These are phyloP conservation scores for Tortricodes alternella DNA, from an alignment of 2,888 invertebrate genomes.

Conservation along the genomic window DNA sequence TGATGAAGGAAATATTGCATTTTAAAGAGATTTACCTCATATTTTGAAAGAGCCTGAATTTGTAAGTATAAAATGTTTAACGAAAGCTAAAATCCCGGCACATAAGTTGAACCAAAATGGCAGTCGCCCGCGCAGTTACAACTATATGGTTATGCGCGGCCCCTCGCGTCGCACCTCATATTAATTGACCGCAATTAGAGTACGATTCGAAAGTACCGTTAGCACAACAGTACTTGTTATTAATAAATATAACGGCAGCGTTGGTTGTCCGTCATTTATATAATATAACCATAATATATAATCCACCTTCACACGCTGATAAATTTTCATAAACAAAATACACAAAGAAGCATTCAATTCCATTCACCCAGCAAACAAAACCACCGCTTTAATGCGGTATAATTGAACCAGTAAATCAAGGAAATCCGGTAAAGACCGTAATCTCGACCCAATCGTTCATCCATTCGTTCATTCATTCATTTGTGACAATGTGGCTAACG, in stretches of 20 bases:
- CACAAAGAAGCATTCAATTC: neutral
- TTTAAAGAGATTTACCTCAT: neutral
- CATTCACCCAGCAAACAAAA: neutral
- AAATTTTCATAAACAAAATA: neutral
- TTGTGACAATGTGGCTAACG: constrained; percentile 15
- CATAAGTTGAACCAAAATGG: too few relatives aligned
- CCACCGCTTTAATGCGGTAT: neutral
- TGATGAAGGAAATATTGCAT: constrained; percentile 4
- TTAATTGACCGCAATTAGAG: too few relatives aligned
- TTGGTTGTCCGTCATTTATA: too few relatives aligned
- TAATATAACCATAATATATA: too few relatives aligned
- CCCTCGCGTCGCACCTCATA: too few relatives aligned
- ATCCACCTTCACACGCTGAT: too few relatives aligned
- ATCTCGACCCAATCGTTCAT: constrained; percentile 18
- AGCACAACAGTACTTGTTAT: too few relatives aligned
- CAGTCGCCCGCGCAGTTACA: too few relatives aligned
- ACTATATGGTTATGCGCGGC: too few relatives aligned
- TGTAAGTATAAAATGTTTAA: neutral
- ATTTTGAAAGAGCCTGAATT: neutral
- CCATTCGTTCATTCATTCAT: constrained; percentile 12
- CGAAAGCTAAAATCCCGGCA: too few relatives aligned
- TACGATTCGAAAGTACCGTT: too few relatives aligned
- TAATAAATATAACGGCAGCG: too few relatives aligned
- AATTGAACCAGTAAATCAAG: constrained; percentile 6
- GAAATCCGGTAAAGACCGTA: constrained; percentile 15